phyloP scores from a whole-genome alignment of 2,797 vertebrate genomes.

The Thalassophryne amazonica region DNA sequence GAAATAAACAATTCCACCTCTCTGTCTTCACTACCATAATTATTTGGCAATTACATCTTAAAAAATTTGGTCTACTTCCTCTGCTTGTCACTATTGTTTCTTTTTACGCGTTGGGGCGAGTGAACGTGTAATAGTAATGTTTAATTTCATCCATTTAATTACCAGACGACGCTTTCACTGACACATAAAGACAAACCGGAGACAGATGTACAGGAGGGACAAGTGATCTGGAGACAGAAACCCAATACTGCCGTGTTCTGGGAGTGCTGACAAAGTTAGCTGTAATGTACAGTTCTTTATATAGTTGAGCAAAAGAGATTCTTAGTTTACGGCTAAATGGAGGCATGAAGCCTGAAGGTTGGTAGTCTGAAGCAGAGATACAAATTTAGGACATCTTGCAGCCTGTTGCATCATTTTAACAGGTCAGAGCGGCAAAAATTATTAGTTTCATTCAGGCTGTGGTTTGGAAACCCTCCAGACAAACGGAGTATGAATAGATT shows the following conservation, averaged over 20 bases:
- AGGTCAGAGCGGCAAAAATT: constrained; percentile 23
- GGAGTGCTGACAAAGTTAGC: constrained; percentile 71
- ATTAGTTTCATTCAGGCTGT: constrained; percentile 21
- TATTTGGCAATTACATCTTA: constrained; percentile 44
- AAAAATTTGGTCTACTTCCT: constrained; percentile 9
- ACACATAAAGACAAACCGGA: constrained; percentile 62
- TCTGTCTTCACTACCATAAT: constrained; percentile 14
- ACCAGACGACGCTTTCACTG: constrained; percentile 35
- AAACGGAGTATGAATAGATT: constrained; percentile 40
- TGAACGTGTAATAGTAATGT: neutral
- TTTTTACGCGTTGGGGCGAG: constrained; percentile 5
- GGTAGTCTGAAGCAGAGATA: constrained; percentile 19
- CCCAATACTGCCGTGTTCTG: constrained; percentile 70
- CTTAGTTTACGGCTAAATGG: constrained; percentile 57
- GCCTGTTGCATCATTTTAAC: constrained; percentile 74
- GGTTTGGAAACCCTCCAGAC: constrained; percentile 33
- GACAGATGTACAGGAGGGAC: constrained; percentile 75
- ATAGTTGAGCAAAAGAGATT: constrained; percentile 66
- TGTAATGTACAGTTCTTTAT: constrained; percentile 76
- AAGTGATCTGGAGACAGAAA: constrained; percentile 69
- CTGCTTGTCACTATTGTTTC: neutral
- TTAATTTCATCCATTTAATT: constrained; percentile 14
- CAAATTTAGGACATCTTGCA: constrained; percentile 59
- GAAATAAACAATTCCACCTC: constrained; percentile 32
- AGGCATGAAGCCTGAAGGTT: constrained; percentile 43